Percentiles rank a stretch among this genome's conserved stretches.
Evolutionary conservation across 2,113 vertebrate genomes (phyloP).

Genomic region (Chlorocebus sabaeus): DNA sequence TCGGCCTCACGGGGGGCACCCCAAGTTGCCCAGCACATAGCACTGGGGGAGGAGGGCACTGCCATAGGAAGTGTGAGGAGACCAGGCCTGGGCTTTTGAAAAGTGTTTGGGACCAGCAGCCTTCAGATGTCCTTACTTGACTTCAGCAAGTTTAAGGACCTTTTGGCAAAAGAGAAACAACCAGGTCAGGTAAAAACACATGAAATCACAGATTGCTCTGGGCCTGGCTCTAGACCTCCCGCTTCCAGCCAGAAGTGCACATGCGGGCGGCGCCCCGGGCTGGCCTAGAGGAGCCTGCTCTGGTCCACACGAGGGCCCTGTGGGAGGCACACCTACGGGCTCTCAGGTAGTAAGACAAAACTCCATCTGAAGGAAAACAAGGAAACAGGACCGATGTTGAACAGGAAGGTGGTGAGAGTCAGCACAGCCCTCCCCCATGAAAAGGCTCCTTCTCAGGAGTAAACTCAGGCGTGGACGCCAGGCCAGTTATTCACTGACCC

Average conservation of each 20-base stretch:
- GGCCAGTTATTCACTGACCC: too few species aligned
- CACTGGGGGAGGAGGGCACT: neutral
- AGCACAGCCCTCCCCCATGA: accelerated
- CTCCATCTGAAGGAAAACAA: neutral
- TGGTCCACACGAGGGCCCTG: neutral
- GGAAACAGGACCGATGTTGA: neutral
- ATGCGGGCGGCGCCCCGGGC: neutral
- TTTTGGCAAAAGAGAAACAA: neutral
- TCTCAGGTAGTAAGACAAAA: neutral
- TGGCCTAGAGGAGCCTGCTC: neutral
- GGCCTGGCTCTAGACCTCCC: neutral
- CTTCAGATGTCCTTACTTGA: neutral
- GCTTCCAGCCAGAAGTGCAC: neutral
- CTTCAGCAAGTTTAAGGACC: neutral
- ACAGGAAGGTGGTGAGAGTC: neutral
- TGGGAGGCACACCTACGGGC: neutral
- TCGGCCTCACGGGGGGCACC: neutral
- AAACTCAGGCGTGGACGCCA: neutral
- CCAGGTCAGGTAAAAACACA: neutral
- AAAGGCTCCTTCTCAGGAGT: neutral
- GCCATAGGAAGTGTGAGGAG: neutral
- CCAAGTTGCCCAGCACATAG: neutral
- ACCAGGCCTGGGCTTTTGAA: neutral
- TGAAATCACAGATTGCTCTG: neutral
- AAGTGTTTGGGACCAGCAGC: neutral